Base-by-base conservation (phyloP, 1,140 invertebrate species). In the Procambarus virginalis region DNA sequence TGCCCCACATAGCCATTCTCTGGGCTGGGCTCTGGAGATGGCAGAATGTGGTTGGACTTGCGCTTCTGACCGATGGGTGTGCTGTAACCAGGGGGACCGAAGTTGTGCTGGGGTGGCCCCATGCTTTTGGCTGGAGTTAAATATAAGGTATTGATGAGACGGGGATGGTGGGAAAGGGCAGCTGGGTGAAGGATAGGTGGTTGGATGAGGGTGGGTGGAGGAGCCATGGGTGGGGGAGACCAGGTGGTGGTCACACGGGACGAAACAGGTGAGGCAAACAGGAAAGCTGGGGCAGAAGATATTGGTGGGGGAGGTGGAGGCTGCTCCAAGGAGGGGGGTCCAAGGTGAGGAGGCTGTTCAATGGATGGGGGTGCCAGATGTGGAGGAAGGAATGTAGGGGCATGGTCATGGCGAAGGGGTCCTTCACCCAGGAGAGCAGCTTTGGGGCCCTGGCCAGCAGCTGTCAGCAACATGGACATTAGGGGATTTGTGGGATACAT, bases 1-100 rank as follows among this genome's bases (percentile, higher is more conserved):
- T 95, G 95, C n/a, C 95, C 95, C 81, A 95, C 94, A 88, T 95
- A 95, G 2, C 94, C 94, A 34, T 91, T 91, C 92, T 95, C 95
- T 6, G 95, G 95, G 91, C 94, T 95, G 8, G 94, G 93, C 91
- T 95, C 95, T 14, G 95, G 95, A 6, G 94, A 93, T 5, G 95
- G 95, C 45, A 95, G 93, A 58, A 95, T 92, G 80, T 94, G 93
- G 77, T 94, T 93, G 80, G 94, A 94, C 73, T 94, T 94, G 58
- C 95, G 93, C 90, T 95, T 95, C 90, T 94, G 94, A 17, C 95
- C 95, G 64, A 93, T 93, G 5, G 93, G 94, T 84, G 94, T 91
- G 48, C 48, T 91, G 83, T 64, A 92, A 6, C 89, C 83, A 10
- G 86, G 45, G 73, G 88, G 82, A 14, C 60, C 80, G 58, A 89